Conservation (phyloP, 2,888 invertebrate genomes). For the Plusia festucae region DNA sequence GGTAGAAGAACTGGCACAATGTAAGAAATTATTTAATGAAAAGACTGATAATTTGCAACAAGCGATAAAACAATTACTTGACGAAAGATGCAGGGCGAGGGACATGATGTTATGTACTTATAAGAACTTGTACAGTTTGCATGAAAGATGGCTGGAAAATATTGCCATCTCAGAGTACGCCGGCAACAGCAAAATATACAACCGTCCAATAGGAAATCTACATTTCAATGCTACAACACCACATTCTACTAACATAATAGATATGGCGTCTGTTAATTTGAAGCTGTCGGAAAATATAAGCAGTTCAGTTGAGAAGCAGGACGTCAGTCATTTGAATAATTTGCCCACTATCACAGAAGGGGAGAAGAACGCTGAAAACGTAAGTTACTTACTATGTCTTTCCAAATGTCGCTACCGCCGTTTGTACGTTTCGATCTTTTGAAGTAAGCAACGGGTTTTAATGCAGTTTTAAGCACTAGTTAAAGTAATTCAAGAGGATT, state of each 20-base stretch:
- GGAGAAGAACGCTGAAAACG: constrained; percentile 90
- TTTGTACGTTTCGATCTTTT: too few relatives aligned
- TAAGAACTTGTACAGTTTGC: constrained; percentile 88
- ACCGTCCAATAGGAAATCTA: constrained; percentile 86
- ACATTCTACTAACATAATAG: constrained; percentile 90
- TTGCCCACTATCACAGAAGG: constrained; percentile 85
- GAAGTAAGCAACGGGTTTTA: too few relatives aligned
- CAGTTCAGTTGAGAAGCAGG: constrained; percentile 82
- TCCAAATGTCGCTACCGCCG: too few relatives aligned
- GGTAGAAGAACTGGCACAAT: constrained; percentile 97
- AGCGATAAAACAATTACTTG: constrained; percentile 91
- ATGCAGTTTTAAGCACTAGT: too few relatives aligned
- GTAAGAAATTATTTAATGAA: constrained; percentile 94
- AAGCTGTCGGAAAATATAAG: constrained; percentile 90
- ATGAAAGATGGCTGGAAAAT: constrained; percentile 85
- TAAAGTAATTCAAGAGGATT: too few relatives aligned
- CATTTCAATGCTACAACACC: constrained; percentile 82
- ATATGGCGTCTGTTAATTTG: constrained; percentile 90
- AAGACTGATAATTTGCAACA: constrained; percentile 92
- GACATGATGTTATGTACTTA: constrained; percentile 91
- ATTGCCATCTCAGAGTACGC: constrained; percentile 82
- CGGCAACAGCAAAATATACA: constrained; percentile 75
- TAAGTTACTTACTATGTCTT: constrained; percentile 78
- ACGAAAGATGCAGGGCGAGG: constrained; percentile 91
- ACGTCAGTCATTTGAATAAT: constrained; percentile 78